Evolutionary conservation across 2,888 invertebrate species (phyloP).

Genomic region (Drosophila fulvimacula): DNA sequence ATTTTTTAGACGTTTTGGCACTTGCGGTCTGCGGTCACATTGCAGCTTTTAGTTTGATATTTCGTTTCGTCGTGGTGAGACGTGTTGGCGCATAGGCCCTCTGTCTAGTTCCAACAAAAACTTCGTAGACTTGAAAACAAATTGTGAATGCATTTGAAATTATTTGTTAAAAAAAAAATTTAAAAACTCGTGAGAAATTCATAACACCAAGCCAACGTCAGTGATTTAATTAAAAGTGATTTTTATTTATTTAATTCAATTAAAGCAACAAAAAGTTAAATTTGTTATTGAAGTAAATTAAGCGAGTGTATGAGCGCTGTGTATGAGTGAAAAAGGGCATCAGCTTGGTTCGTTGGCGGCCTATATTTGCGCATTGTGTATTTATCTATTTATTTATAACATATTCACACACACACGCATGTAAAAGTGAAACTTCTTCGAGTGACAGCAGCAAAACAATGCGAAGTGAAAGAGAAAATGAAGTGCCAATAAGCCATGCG

Average conservation of each 20-base stretch:
- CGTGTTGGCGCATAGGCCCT: not conserved
- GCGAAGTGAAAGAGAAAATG: constrained; percentile 54
- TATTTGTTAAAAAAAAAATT: not conserved
- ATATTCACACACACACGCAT: constrained; percentile 12
- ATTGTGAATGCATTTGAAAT: constrained; percentile 19
- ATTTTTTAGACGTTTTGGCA: constrained; percentile 14
- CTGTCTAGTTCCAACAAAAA: constrained; percentile 9
- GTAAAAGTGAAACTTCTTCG: constrained; percentile 41
- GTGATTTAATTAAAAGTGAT: constrained; percentile 7
- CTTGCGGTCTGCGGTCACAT: constrained; percentile 44
- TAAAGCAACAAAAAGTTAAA: constrained; percentile 7
- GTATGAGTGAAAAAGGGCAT: constrained; percentile 28
- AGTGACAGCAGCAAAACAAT: constrained; percentile 42
- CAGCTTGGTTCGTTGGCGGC: constrained; percentile 22
- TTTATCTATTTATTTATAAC: constrained; percentile 35
- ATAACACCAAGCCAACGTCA: constrained; percentile 1
- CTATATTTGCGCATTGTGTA: constrained; percentile 34
- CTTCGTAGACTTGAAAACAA: constrained; percentile 36
- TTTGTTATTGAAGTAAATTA: constrained; percentile 34
- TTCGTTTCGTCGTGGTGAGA: constrained; percentile 1
- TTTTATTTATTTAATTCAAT: constrained; percentile 34
- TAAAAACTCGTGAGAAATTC: not conserved
- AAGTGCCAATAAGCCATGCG: constrained; percentile 3
- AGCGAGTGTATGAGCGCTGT: constrained; percentile 16
- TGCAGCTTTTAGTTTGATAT: constrained; percentile 46